Evolutionary conservation across 2,113 vertebrate species (phyloP).

Genomic region (Rostratula benghalensis): DNA sequence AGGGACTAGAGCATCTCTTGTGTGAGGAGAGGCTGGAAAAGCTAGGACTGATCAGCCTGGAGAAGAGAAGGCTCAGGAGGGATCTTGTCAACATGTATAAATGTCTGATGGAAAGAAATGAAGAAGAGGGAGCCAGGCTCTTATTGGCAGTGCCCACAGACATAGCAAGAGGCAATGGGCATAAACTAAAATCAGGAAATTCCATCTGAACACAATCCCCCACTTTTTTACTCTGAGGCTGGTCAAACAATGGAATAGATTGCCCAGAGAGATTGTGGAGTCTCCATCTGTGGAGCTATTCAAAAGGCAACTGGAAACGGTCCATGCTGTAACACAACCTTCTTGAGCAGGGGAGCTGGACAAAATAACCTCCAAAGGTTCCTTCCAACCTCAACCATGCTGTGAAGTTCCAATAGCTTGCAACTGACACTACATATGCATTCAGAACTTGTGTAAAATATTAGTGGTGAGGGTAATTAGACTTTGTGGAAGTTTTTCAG

Average conservation of each 20-base stretch:
- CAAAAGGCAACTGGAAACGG: not conserved
- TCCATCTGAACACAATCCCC: not conserved
- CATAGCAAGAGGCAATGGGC: not conserved
- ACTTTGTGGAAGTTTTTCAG: not conserved
- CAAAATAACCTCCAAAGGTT: not conserved
- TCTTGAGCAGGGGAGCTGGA: not conserved
- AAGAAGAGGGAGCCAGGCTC: not conserved
- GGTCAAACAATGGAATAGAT: not conserved
- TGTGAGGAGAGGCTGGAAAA: not conserved
- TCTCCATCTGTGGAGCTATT: not conserved
- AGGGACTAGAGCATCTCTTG: not conserved
- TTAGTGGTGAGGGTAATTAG: not conserved
- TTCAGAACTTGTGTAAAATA: not conserved
- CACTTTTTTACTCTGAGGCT: not conserved
- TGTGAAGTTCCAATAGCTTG: not conserved
- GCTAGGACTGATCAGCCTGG: not conserved
- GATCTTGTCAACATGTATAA: not conserved
- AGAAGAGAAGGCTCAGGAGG: not conserved
- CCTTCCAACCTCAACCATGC: not conserved
- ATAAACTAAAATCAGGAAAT: not conserved
- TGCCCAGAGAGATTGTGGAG: not conserved
- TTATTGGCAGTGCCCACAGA: not conserved
- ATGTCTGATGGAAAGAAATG: not conserved
- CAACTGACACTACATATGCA: not conserved
- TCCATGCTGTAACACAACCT: not conserved